Conservation (phyloP, 2,113 vertebrate genomes). For the Ahaetulla prasina region DNA sequence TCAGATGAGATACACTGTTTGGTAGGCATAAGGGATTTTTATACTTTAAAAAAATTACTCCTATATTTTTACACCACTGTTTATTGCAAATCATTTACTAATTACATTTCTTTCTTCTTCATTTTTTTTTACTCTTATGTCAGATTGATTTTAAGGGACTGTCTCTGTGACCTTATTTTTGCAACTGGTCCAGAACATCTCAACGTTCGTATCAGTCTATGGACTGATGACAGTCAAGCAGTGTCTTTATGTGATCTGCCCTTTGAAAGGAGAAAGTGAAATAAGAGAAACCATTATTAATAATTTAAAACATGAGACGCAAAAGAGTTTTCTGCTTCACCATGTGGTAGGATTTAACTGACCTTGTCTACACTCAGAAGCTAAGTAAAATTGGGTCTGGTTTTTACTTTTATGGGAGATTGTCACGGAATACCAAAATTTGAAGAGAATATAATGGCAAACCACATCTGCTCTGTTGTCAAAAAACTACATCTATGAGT, state of each 20-base stretch:
- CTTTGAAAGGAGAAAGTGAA: constrained; percentile 30
- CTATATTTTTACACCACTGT: neutral
- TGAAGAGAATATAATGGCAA: neutral
- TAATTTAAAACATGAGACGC: constrained; percentile 35
- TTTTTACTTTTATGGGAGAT: neutral
- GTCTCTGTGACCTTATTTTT: constrained; percentile 21
- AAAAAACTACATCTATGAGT: neutral
- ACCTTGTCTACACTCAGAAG: neutral
- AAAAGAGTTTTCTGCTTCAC: constrained; percentile 19
- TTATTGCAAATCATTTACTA: neutral
- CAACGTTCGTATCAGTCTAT: constrained; percentile 37
- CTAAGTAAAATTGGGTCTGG: neutral
- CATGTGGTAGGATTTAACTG: neutral
- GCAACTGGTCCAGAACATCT: neutral
- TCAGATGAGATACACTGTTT: neutral
- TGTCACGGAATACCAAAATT: neutral
- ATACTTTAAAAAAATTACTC: neutral
- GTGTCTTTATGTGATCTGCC: constrained; percentile 29
- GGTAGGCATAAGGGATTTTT: neutral
- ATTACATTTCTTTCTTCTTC: neutral
- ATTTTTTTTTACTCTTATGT: neutral
- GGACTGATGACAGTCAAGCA: constrained; percentile 2
- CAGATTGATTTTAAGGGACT: neutral
- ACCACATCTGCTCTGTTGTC: neutral
- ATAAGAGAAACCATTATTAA: constrained; percentile 43